A percentile compares a stretch with the other conserved stretches of the same genome.
Conservation (phyloP, 2,113 vertebrate species). For the Corythornis vintsioides region DNA sequence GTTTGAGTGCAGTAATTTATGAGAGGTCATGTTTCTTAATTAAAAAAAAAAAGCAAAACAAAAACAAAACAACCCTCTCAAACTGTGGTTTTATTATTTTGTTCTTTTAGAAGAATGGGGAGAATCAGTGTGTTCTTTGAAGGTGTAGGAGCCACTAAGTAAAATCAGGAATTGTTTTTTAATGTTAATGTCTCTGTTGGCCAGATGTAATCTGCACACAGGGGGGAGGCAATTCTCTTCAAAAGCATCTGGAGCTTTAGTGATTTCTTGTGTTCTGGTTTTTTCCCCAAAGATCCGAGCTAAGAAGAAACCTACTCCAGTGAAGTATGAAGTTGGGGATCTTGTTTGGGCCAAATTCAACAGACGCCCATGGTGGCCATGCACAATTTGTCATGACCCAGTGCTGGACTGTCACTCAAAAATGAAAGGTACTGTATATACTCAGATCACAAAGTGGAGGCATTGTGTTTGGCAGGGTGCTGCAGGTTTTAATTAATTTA, state of each 20-base stretch:
- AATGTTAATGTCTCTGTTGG: constrained; percentile 58
- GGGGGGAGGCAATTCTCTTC: constrained; percentile 22
- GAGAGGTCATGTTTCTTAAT: neutral
- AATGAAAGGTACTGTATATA: constrained; percentile 86
- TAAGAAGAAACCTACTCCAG: constrained; percentile 82
- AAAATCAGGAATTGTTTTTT: constrained; percentile 30
- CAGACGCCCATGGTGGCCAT: constrained; percentile 97
- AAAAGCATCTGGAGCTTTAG: constrained; percentile 55
- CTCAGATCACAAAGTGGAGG: constrained; percentile 7
- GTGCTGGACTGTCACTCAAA: constrained; percentile 85
- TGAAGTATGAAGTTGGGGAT: constrained; percentile 91
- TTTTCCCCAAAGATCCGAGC: constrained; percentile 78
- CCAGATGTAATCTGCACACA: constrained; percentile 14
- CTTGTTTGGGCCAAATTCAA: constrained; percentile 97
- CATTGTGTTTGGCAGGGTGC: neutral
- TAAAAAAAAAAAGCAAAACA: neutral
- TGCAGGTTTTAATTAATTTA: neutral
- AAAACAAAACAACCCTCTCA: neutral
- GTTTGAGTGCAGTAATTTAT: neutral
- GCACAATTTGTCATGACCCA: constrained; percentile 88
- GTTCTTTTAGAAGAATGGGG: neutral
- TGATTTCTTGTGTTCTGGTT: constrained; percentile 59
- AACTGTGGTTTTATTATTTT: neutral
- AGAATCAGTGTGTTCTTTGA: neutral
- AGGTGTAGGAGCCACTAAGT: constrained; percentile 23